Evolutionary conservation across 1,140 invertebrate genomes (phyloP).

Genomic region (Aphelenchoides fujianensis): DNA sequence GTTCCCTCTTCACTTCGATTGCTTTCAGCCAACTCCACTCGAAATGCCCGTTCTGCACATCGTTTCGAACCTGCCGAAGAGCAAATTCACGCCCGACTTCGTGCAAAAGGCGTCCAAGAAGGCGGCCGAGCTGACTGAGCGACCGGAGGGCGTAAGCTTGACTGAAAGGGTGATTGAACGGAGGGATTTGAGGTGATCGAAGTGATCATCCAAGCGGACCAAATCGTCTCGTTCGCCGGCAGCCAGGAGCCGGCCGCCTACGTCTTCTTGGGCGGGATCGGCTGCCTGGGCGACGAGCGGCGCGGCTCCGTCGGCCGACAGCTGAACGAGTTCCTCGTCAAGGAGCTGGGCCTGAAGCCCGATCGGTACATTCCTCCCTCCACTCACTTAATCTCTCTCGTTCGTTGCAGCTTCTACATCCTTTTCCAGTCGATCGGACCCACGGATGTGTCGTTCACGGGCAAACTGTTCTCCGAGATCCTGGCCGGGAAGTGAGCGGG

Average conservation of each 20-base stretch:
- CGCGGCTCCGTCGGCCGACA: not conserved
- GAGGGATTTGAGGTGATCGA: conserved; percentile 2
- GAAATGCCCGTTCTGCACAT: conserved; percentile 8
- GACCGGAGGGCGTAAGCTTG: conserved; percentile 3
- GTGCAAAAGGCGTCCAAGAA: not conserved
- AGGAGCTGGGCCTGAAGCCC: not conserved
- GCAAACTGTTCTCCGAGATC: not conserved
- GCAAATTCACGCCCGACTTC: conserved; percentile 11
- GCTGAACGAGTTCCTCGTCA: not conserved
- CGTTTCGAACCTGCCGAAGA: conserved; percentile 7
- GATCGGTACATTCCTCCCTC: not conserved
- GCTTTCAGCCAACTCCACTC: not conserved
- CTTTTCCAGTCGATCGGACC: not conserved
- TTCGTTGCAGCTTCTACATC: conserved; percentile 15
- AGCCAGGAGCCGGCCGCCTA: conserved; percentile 6
- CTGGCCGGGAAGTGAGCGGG: conserved; percentile 11
- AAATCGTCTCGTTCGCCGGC: conserved; percentile 9
- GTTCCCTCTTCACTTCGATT: not conserved
- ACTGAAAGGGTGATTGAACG: too few relatives aligned
- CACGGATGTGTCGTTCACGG: not conserved
- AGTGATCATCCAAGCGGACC: conserved; percentile 1
- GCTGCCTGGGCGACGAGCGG: not conserved
- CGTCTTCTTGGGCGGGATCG: conserved; percentile 3
- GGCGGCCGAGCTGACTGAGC: not conserved
- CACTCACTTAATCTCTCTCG: not conserved